A percentile compares a stretch with the other conserved stretches of the same genome.
Conservation (phyloP, 1,140 invertebrate genomes). For the Bactericera cockerelli region DNA sequence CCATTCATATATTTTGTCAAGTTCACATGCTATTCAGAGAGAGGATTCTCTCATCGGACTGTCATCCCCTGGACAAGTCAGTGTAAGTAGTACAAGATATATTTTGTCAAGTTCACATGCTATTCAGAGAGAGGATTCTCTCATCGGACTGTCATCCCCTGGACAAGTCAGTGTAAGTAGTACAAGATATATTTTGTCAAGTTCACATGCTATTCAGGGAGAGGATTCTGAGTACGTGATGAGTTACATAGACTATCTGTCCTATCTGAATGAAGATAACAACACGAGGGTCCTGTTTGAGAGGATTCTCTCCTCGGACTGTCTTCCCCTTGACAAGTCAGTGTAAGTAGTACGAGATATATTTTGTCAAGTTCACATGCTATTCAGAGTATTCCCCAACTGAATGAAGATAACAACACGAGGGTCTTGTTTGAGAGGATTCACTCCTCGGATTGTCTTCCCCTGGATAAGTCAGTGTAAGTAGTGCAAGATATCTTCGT, state of each 20-base stretch:
- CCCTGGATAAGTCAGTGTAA: conserved; percentile 83
- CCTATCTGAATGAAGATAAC: conserved; percentile 98
- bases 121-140: conserved; percentile 88
- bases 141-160: conserved; percentile 81
- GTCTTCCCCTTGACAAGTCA: conserved; percentile 77
- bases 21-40: too few species aligned
- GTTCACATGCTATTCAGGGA: too few species aligned
- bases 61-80: conserved; percentile 77
- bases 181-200: background rate
- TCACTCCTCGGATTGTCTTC: conserved; percentile 78
- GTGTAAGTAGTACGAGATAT: conserved; percentile 58
- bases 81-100: conserved; percentile 58
- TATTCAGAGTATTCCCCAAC: too few species aligned
- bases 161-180: conserved; percentile 75
- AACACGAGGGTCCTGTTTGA: conserved; percentile 97
- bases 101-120: too few species aligned
- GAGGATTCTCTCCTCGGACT: conserved; percentile 84
- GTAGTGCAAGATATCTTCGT: too few species aligned
- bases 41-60: conserved; percentile 84
- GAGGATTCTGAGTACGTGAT: conserved; percentile 87
- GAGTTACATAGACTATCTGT: conserved; percentile 93
- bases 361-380: background rate
- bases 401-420: conserved; percentile 99
- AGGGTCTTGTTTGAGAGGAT: conserved; percentile 93
- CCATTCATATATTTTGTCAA: too few species aligned